Conservation (phyloP, 2,797 vertebrate genomes). For the Anisognathus igniventris region DNA sequence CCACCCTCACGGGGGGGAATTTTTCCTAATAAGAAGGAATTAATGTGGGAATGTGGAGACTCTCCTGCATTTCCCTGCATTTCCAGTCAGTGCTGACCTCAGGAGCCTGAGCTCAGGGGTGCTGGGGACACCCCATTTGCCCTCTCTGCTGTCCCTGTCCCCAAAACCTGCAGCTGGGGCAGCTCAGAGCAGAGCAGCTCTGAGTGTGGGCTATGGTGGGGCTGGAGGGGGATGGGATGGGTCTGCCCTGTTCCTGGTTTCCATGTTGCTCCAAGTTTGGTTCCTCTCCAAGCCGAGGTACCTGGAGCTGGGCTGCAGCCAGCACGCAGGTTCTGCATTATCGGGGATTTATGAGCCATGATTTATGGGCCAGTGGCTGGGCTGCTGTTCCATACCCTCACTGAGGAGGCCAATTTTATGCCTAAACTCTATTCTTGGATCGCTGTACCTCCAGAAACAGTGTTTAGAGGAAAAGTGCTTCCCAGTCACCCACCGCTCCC, state of each 20-base stretch:
- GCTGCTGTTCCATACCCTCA: conserved; percentile 18
- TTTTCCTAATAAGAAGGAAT: not conserved
- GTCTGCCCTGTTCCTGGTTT: not conserved
- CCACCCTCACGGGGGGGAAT: not conserved
- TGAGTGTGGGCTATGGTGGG: not conserved
- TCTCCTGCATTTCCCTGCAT: not conserved
- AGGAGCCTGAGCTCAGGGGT: not conserved
- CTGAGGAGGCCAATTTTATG: conserved; percentile 47
- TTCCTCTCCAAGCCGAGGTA: not conserved
- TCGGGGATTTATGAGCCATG: conserved; percentile 48
- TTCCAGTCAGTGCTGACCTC: not conserved
- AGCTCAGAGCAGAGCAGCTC: not conserved
- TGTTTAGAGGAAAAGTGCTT: not conserved
- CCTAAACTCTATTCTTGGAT: conserved; percentile 53
- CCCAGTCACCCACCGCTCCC: not conserved
- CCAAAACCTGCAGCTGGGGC: not conserved
- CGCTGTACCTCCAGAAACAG: conserved; percentile 19
- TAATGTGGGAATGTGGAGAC: not conserved
- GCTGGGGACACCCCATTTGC: not conserved
- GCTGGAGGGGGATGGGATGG: not conserved
- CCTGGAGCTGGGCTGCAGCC: conserved; percentile 27
- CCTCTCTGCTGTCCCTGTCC: not conserved
- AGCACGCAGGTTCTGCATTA: conserved; percentile 2
- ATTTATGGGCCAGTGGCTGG: conserved; percentile 41
- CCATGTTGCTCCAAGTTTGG: not conserved